Base-by-base conservation (phyloP, 2,797 vertebrate species). In the Acomys russatus region DNA sequence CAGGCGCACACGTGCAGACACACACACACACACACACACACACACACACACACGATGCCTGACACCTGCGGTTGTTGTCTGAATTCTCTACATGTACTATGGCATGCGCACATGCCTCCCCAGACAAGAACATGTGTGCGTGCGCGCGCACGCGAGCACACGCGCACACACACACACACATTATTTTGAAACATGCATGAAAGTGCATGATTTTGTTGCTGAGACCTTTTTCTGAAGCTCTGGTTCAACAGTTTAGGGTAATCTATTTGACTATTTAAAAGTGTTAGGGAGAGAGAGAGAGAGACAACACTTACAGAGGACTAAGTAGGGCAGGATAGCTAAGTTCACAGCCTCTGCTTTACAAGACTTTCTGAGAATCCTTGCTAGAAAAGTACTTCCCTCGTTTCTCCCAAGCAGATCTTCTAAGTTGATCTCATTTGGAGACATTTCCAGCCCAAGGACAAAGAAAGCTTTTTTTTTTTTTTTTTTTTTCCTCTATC, bases 1-100 rank as follows among this genome's bases (percentile, higher is more conserved):
- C 59, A 15, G 6, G 20, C 3, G 6, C 30, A 0, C 1, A 1
- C 49, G 20, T 28, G 15, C 11, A 25, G 35, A 8, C 20, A 2
- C 12, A 8, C 38, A 6, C 38, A 8, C 73, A 6, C 11, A 8
- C 44, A 11, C 35, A 74, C 18, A 73, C 18, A 44, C 44, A 44
- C 44, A 44, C 44, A 44, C n/a, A n/a, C n/a, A n/a, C n/a, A n/a
- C n/a, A n/a, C n/a, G n/a, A 44, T 44, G 6, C 14, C 20, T 80
- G 20, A 59, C 54, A 35, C 54, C 11, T 35, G 20, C 11, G 9
- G 6, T 35, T 23, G 33, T 61, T 22, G 10, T 23, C 54, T 80
- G 33, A 80, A 35, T 17, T 33, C 30, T 18, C 30, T 17, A 79
- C 22, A 73, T 38, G 71, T 73, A 18, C 9, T 38, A 73, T 23